phyloP scores from a whole-genome alignment of 2,888 invertebrate species.

The Latheticus oryzae region DNA sequence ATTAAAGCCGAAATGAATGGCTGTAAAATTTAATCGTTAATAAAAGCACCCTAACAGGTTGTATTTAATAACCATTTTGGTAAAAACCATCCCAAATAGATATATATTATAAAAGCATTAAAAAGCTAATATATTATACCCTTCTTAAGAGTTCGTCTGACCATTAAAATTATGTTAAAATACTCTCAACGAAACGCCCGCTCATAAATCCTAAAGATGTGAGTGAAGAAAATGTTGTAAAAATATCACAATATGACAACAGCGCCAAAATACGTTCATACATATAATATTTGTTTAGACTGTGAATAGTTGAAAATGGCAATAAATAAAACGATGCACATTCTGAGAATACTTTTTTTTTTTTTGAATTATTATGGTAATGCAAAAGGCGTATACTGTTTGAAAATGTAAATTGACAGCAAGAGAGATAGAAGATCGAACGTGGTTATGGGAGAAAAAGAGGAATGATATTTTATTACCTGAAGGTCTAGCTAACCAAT shows the following conservation, averaged over 20 bases:
- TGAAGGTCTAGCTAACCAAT: conserved; percentile 65
- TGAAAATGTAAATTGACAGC: conserved; percentile 66
- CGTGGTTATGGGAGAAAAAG: conserved; percentile 55
- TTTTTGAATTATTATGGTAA: conserved; percentile 67
- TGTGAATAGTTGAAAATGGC: conserved; percentile 49
- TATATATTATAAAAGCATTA: conserved; percentile 63
- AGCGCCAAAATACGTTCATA: too few species aligned
- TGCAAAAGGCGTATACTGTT: conserved; percentile 66
- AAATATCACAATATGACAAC: neutral
- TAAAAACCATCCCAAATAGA: conserved; percentile 59
- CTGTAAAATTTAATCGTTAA: conserved; percentile 41
- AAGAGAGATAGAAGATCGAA: conserved; percentile 59
- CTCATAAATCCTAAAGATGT: conserved; percentile 60
- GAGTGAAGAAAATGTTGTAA: too few species aligned
- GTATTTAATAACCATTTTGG: conserved; percentile 57
- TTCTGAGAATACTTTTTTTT: conserved; percentile 60
- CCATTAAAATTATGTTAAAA: conserved; percentile 61
- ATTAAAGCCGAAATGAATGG: conserved; percentile 32
- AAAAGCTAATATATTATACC: conserved; percentile 60
- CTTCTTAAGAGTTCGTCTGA: conserved; percentile 55
- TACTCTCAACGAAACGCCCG: conserved; percentile 58
- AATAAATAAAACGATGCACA: conserved; percentile 50
- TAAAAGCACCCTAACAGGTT: conserved; percentile 42
- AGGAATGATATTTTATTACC: conserved; percentile 63
- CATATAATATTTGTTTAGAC: conserved; percentile 60